A percentile compares a stretch with the other conserved stretches of the same genome.
These are phyloP conservation scores for Cremastinae sp. DNA, from an alignment of 2,888 invertebrate genomes.

Conservation along the genomic window DNA sequence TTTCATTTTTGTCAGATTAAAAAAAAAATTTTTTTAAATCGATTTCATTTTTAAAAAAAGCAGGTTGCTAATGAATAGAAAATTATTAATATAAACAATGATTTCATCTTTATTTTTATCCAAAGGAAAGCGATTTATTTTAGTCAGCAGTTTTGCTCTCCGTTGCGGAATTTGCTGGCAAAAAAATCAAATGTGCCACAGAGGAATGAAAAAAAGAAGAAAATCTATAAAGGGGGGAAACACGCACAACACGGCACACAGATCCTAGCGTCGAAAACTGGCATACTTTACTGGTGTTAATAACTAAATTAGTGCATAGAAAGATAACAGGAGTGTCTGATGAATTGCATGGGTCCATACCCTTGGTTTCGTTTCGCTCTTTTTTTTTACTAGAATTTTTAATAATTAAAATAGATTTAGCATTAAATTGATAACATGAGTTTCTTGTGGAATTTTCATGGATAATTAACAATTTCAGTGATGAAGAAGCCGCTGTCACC, in stretches of 20 bases:
- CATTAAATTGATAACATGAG: not conserved
- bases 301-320: conserved; percentile 48
- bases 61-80: not conserved
- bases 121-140: too few species aligned
- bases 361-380: conserved; percentile 53
- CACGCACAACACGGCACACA: conserved; percentile 71
- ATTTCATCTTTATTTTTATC: not conserved
- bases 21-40: too few species aligned
- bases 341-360: conserved; percentile 55
- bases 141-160: too few species aligned
- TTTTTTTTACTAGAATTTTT: conserved; percentile 54
- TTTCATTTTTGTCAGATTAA: not conserved
- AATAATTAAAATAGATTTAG: conserved; percentile 3
- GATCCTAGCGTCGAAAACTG: conserved; percentile 54
- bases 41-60: not conserved
- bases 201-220: conserved; percentile 3
- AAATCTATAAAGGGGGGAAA: conserved; percentile 57
- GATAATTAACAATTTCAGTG: conserved; percentile 69
- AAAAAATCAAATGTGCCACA: conserved; percentile 12
- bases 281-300: conserved; percentile 36
- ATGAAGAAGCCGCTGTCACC: conserved; percentile 88
- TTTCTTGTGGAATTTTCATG: conserved; percentile 6
- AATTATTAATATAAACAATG: too few species aligned
- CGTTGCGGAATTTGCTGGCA: conserved; percentile 11
- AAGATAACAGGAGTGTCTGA: conserved; percentile 55